Evolutionary conservation across 1,140 invertebrate species (phyloP).

Genomic region (Tetraneura akinire): DNA sequence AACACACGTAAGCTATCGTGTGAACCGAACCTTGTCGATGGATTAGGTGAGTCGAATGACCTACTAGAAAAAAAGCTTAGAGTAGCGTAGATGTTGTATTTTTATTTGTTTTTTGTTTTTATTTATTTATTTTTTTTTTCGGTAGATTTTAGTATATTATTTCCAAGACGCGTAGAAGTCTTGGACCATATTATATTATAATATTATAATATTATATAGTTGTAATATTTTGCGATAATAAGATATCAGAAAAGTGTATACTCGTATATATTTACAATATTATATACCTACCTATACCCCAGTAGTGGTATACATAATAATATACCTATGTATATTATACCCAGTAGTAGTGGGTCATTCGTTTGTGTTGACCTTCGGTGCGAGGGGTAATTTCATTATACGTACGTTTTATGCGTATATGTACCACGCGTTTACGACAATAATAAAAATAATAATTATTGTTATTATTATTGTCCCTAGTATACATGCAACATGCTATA

Average conservation of each 20-base stretch:
- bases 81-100: constrained; percentile 40
- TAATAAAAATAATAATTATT: too few relatives aligned
- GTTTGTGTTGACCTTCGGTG: constrained; percentile 1
- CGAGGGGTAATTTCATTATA: neutral
- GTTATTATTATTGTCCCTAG: too few relatives aligned
- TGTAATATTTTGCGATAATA: neutral
- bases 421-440: too few relatives aligned
- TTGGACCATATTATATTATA: neutral
- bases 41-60: constrained; percentile 49
- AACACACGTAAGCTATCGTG: neutral
- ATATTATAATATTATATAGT: too few relatives aligned
- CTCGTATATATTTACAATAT: too few relatives aligned
- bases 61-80: constrained; percentile 45
- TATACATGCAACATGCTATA: too few relatives aligned
- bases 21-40: constrained; percentile 35
- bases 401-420: too few relatives aligned
- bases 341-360: constrained; percentile 20
- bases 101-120: too few relatives aligned
- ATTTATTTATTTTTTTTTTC: too few relatives aligned
- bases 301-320: too few relatives aligned
- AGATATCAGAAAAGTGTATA: too few relatives aligned
- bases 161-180: neutral
- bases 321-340: too few relatives aligned
- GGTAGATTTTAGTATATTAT: constrained; percentile 4
- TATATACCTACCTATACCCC: neutral